phyloP scores from a whole-genome alignment of 2,888 invertebrate species.

The Hirtodrosophila duncani region DNA sequence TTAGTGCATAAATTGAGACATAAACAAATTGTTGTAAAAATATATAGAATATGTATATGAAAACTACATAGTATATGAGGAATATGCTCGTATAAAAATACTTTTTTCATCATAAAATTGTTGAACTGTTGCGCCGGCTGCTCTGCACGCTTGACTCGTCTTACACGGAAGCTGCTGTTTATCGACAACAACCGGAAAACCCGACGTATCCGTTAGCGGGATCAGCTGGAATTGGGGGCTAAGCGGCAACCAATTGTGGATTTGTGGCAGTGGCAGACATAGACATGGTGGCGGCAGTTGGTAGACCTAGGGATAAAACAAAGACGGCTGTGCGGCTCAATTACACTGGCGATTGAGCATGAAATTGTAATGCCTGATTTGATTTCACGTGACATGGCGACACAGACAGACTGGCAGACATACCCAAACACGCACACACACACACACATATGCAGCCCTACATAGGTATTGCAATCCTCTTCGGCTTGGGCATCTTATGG shows the following conservation, averaged over 20 bases:
- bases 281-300: conserved; percentile 38
- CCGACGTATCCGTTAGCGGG: conserved; percentile 28
- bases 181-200: conserved; percentile 54
- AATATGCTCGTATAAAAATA: background rate
- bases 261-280: conserved; percentile 67
- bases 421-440: conserved; percentile 2
- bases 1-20: conserved; percentile 57
- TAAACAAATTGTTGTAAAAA: conserved; percentile 46
- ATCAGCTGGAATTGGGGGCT: conserved; percentile 22
- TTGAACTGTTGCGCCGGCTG: conserved; percentile 60
- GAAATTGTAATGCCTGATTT: conserved; percentile 76
- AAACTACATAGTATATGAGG: conserved; percentile 1
- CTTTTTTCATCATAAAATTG: conserved; percentile 19
- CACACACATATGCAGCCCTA: background rate
- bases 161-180: conserved; percentile 54
- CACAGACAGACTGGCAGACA: conserved; percentile 17
- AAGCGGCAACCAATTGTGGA: conserved; percentile 54
- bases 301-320: background rate
- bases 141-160: conserved; percentile 39
- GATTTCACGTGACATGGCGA: conserved; percentile 70
- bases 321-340: conserved; percentile 75
- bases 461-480: conserved; percentile 1
- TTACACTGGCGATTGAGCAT: conserved; percentile 77
- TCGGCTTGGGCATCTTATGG: conserved; percentile 28
- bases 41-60: conserved; percentile 18